A percentile compares a stretch with the other conserved stretches of the same genome.
Conservation (phyloP, 2,888 invertebrate species). For the Aradus depressus region DNA sequence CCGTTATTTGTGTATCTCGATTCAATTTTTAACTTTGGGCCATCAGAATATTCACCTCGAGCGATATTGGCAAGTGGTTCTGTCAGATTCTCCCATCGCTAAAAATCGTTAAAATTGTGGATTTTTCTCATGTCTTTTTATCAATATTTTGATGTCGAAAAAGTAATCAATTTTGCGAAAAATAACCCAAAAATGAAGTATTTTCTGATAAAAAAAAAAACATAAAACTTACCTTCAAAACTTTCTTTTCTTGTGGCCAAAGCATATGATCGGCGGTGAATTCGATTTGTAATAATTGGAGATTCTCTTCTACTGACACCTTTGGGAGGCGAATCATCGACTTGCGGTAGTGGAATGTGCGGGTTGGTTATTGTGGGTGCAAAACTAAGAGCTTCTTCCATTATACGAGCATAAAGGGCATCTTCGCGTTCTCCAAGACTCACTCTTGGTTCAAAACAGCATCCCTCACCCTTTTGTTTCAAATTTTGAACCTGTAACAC, state of each 20-base stretch:
- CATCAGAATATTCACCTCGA: no score
- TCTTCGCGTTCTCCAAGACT: conserved; percentile 25
- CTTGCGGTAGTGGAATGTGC: conserved; percentile 27
- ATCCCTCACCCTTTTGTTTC: conserved; percentile 13
- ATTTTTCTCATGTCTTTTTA: no score
- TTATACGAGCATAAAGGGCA: conserved; percentile 30
- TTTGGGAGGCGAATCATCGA: conserved; percentile 24
- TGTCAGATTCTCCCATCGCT: no score
- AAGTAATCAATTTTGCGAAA: no score
- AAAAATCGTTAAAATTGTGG: no score
- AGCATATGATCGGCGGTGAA: conserved; percentile 27
- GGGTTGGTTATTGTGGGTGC: conserved; percentile 29
- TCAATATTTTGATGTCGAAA: no score
- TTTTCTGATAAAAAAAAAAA: background rate
- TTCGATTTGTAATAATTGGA: conserved; percentile 17
- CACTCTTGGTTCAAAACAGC: conserved; percentile 18
- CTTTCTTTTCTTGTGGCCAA: conserved; percentile 28
- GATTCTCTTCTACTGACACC: conserved; percentile 11
- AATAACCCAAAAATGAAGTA: no score
- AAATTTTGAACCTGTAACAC: conserved; percentile 23
- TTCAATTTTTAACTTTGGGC: no score
- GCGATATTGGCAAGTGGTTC: no score
- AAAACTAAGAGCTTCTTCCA: conserved; percentile 31
- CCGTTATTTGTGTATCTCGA: no score
- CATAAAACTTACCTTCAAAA: conserved; percentile 25